Evolutionary conservation across 2,797 vertebrate genomes (phyloP), one percentile per base, ranked within the genome.

Genomic region (Schizopygopsis pylzovi): DNA sequence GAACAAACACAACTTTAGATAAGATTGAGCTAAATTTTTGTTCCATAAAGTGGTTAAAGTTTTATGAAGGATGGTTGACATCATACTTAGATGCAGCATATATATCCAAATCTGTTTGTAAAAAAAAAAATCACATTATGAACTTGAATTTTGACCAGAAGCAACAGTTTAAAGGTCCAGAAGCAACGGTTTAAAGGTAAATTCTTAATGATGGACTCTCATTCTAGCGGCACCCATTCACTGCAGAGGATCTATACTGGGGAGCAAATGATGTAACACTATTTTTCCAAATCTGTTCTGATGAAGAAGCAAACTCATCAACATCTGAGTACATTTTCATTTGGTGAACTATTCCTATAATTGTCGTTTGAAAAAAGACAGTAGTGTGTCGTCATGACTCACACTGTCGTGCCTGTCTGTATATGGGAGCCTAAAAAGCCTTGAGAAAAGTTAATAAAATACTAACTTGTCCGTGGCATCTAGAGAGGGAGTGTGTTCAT

Each of bases 51-150:
- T 16, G 52, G 11, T 76, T 65, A 13, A 39, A 49, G 41, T 63
- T 83, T 22, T 49, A 63, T 28, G 43, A 75, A 63, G 81, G 25
- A 37, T 75, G 43, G 28, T 49, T 83, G 43, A 22, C 25, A 65
- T 83, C 13, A 25, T 37, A 43, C 28, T 83, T 75, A 73, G 16
- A 81, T 25, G 20, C 41, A 67, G 65, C 15, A 33, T n/a, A 18
- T 56, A 15, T 28, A 28, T 54, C 39, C 33, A 22, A 75, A 82
- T 83, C 75, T 28, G 28, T 28, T 28, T 28, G 28, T 28, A 28
- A 28, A 28, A 28, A 28, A 28, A 28, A 1, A 28, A 28, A 28
- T 28, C 28, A 33, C 13, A 15, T 63, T 28, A 65, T 15, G 13
- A 65, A 15, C 25, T 63, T 25, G 11, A 3, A 63, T 28, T 63